Conservation (phyloP, 1,140 invertebrate genomes). For the Euwallacea fornicatus region DNA sequence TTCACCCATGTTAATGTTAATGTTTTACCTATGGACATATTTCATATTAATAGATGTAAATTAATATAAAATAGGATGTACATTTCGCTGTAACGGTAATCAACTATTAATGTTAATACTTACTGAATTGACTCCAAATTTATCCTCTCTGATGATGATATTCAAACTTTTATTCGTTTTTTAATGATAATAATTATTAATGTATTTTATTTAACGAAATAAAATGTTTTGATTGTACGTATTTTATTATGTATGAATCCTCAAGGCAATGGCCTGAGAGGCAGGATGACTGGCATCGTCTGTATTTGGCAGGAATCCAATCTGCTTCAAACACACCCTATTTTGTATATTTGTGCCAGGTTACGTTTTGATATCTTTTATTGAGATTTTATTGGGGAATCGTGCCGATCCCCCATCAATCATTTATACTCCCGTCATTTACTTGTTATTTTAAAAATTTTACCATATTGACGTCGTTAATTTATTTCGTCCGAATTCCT, state of each 20-base stretch:
- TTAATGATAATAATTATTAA: constrained; percentile 33
- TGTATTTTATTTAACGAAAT: constrained; percentile 43
- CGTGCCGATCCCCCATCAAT: constrained; percentile 9
- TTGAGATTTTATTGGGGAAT: constrained; percentile 19
- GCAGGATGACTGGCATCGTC: background rate
- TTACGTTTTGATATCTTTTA: constrained; percentile 14
- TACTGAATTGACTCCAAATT: constrained; percentile 28
- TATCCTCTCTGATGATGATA: constrained; percentile 17
- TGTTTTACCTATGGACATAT: constrained; percentile 27
- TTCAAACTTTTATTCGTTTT: constrained; percentile 37
- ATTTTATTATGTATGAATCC: constrained; percentile 16
- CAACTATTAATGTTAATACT: constrained; percentile 35
- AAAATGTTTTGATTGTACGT: constrained; percentile 31
- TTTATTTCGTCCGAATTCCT: background rate
- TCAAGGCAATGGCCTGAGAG: background rate
- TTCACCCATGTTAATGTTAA: no score
- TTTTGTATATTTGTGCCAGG: constrained; percentile 14
- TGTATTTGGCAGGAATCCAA: constrained; percentile 9
- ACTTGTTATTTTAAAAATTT: background rate
- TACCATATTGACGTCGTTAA: background rate
- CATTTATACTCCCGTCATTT: background rate
- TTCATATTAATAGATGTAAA: constrained; percentile 37
- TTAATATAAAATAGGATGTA: constrained; percentile 40
- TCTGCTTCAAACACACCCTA: background rate
- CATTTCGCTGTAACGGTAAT: constrained; percentile 42